Evolutionary conservation across 2,113 vertebrate species (phyloP), one percentile per base, ranked within the genome.

Genomic region (Corythoichthys intestinalis): DNA sequence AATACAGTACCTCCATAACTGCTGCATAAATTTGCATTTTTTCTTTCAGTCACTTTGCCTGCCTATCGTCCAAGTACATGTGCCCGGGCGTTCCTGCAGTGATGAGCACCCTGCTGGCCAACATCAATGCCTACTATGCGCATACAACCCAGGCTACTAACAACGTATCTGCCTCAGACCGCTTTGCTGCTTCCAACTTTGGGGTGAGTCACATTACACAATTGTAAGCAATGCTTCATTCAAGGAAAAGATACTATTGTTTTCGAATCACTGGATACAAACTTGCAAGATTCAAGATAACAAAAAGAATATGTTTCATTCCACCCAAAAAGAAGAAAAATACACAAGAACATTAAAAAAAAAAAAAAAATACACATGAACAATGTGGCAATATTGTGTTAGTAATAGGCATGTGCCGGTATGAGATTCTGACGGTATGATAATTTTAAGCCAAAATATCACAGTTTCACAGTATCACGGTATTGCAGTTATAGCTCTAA

Each of bases 31-130:
- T 47, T 35, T 65, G 13, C 37, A 4, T 66, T 10, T 15, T 77
- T 67, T 71, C 71, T 59, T 78, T n/a, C 90, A 99, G 97, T 69
- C 97, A 99, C 81, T 99, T 99, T 76, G 95, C 97, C 86, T 99
- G 97, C 90, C 93, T 99, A 66, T 99, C 97, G 39, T 99, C 97
- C 28, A 99, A 99, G 86, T 99, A 99, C 86, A 99, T 99, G 97
- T 99, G 97, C 78, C 97, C 97, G 0, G 96, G 97, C 6, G 97
- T 98, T 47, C 97, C 97, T 0, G 97, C 97, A 0, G 97, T 99
- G 74, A 98, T 99, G 97, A 99, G 97, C 68, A 99, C 96, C 41
- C 90, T 99, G 53, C 91, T 99, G 2, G 97, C 97, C 82, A 99
- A 98, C 91, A 99, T 99, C 87, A 99, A 99, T 0, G 97, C 97